phyloP scores from a whole-genome alignment of 2,797 vertebrate species.

The Myripristis jacobus region DNA sequence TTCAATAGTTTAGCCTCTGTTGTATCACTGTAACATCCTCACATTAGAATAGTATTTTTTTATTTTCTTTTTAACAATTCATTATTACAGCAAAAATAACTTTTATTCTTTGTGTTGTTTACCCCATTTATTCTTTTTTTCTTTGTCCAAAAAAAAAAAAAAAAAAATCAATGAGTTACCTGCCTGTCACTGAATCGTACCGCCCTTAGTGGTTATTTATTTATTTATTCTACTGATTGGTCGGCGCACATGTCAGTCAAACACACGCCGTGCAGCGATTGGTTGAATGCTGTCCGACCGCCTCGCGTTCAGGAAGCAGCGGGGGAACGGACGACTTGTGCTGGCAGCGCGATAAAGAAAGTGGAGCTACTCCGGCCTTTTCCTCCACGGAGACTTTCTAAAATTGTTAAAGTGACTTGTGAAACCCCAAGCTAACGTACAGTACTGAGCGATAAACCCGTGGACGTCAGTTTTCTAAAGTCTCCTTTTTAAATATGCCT shows the following conservation, averaged over 20 bases:
- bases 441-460: not conserved
- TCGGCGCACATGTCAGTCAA: conserved; percentile 21
- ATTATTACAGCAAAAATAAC: no score
- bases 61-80: no score
- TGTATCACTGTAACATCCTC: no score
- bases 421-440: no score
- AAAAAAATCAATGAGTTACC: not conserved
- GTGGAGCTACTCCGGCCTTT: conserved; percentile 35
- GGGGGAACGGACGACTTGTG: not conserved
- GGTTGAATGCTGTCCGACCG: conserved; percentile 4
- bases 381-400: conserved; percentile 31
- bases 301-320: conserved; percentile 4
- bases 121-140: no score
- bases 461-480: not conserved
- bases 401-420: not conserved
- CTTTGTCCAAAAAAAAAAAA: no score
- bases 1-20: no score
- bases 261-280: conserved; percentile 24
- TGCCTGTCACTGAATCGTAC: not conserved
- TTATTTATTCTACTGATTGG: conserved; percentile 34
- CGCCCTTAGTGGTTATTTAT: not conserved
- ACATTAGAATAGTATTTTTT: no score
- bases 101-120: no score
- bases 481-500: conserved; percentile 76
- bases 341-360: conserved; percentile 63